These are phyloP conservation scores for Dendrophyllia cribrosa DNA, from an alignment of 64 coral and sea anemone genomes.

Conservation along the genomic window DNA sequence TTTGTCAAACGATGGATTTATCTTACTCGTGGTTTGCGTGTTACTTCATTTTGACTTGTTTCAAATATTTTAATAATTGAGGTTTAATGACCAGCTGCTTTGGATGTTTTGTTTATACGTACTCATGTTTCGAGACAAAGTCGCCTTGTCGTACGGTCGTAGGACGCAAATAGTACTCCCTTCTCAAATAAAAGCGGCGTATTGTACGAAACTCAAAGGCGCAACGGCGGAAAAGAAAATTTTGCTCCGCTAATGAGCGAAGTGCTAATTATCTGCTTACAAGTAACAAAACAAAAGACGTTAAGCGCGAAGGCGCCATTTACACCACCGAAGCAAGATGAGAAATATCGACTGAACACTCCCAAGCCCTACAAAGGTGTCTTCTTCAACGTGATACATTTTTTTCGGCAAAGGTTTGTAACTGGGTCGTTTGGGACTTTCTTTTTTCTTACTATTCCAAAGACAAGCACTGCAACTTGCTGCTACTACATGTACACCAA, in stretches of 20 bases:
- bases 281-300: not conserved
- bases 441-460: no score
- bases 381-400: not conserved
- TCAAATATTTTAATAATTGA: not conserved
- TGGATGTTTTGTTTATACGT: not conserved
- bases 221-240: conserved; percentile 2
- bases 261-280: conserved; percentile 7
- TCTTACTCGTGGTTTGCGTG: not conserved
- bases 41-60: not conserved
- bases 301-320: not conserved
- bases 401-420: not conserved
- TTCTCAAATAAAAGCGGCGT: conserved; percentile 25
- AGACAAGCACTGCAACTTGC: no score
- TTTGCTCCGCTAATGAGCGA: conserved; percentile 6
- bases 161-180: not conserved
- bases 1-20: not conserved
- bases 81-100: not conserved
- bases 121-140: no score
- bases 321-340: not conserved
- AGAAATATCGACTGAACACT: not conserved
- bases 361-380: not conserved
- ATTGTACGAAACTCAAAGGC: not conserved
- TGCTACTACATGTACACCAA: no score
- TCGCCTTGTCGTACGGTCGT: not conserved
- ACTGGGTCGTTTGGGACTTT: no score